Conservation (phyloP, 2,888 invertebrate species). For the Folsomia manolachei region DNA sequence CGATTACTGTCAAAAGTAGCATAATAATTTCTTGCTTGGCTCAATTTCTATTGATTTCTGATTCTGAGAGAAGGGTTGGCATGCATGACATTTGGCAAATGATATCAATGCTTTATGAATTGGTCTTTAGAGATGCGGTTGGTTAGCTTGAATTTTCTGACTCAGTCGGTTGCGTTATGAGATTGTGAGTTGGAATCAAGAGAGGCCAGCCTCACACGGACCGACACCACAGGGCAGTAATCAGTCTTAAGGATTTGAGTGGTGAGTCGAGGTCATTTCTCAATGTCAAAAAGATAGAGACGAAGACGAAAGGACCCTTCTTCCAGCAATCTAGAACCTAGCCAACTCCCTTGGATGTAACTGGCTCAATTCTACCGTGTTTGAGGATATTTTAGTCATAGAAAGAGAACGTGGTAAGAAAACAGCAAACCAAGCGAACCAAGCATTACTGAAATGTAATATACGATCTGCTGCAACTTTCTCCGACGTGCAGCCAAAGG, state of each 20-base stretch:
- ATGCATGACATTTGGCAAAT: too few relatives aligned
- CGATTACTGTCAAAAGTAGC: too few relatives aligned
- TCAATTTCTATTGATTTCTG: too few relatives aligned
- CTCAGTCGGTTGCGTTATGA: not conserved
- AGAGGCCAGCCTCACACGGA: not conserved
- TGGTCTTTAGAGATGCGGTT: not conserved
- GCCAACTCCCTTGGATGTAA: not conserved
- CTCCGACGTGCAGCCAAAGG: not conserved
- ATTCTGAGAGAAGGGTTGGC: too few relatives aligned
- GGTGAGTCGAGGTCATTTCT: slow-evolving; percentile 1
- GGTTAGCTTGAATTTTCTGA: not conserved
- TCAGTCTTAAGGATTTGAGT: not conserved
- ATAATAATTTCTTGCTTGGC: too few relatives aligned
- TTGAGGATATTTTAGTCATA: not conserved
- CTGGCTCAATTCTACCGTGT: too few relatives aligned
- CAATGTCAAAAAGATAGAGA: not conserved
- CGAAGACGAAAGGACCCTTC: not conserved
- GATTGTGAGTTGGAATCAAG: not conserved
- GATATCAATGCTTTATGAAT: too few relatives aligned
- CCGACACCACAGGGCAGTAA: not conserved
- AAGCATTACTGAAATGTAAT: too few relatives aligned
- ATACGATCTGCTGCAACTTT: not conserved
- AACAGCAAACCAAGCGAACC: too few relatives aligned
- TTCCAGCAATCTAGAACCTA: not conserved
- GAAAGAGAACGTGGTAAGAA: too few relatives aligned